These are phyloP conservation scores for Desmophyllum pertusum DNA, from an alignment of 92 coral and sea anemone species.

Conservation along the genomic window DNA sequence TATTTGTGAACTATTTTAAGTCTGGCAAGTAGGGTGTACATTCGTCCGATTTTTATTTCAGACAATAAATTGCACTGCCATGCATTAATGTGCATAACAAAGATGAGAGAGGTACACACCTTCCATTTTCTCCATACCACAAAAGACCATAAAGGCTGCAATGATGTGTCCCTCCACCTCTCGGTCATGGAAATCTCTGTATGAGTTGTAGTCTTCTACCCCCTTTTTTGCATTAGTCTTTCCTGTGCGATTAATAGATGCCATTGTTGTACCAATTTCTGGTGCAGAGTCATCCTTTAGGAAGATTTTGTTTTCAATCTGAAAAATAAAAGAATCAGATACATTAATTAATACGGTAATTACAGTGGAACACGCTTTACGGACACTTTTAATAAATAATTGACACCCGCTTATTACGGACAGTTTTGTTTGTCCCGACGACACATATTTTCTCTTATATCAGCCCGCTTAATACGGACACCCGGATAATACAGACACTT, in stretches of 20 bases:
- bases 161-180: slow-evolving; percentile 31
- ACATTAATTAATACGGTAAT: not conserved
- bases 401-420: no score
- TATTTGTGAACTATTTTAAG: no score
- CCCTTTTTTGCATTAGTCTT: slow-evolving; percentile 46
- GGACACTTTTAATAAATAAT: not conserved
- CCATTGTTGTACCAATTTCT: slow-evolving; percentile 32
- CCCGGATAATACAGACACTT: no score
- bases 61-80: no score
- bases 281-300: slow-evolving; percentile 31
- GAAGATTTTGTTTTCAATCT: slow-evolving; percentile 38
- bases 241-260: slow-evolving; percentile 32
- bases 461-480: no score
- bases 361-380: not conserved
- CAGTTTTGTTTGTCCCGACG: no score
- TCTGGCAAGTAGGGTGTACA: no score
- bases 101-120: no score
- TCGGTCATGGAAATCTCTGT: slow-evolving; percentile 36
- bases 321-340: not conserved
- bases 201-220: slow-evolving; percentile 37
- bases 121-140: slow-evolving; percentile 31
- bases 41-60: no score
- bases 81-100: no score
- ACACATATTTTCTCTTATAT: no score
- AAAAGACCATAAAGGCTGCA: slow-evolving; percentile 31